These are phyloP conservation scores for Tangachromis dhanisi DNA, from an alignment of 2,113 vertebrate species.

Conservation along the genomic window DNA sequence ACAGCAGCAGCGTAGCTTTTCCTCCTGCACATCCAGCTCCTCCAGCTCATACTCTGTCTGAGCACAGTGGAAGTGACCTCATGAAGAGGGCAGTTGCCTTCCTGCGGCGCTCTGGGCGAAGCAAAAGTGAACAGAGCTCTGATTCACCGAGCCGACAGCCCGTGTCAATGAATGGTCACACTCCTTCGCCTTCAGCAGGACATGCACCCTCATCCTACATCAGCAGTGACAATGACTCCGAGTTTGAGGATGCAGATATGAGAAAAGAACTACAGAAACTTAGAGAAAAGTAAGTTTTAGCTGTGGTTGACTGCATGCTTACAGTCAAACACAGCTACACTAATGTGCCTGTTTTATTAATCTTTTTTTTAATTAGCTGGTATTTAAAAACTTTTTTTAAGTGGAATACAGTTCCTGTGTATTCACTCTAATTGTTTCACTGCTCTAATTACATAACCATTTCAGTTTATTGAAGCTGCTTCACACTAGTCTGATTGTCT, in stretches of 20 bases:
- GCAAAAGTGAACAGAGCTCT: slow-evolving; percentile 71
- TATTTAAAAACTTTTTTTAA: neutral
- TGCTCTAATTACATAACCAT: neutral
- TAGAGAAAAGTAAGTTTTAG: slow-evolving; percentile 84
- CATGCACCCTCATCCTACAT: slow-evolving; percentile 77
- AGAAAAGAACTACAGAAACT: slow-evolving; percentile 89
- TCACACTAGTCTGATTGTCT: neutral
- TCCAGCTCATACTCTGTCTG: slow-evolving; percentile 56
- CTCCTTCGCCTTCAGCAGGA: slow-evolving; percentile 27
- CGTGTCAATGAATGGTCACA: slow-evolving; percentile 74
- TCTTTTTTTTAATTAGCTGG: neutral
- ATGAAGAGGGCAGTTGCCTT: slow-evolving; percentile 87
- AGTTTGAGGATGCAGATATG: slow-evolving; percentile 93
- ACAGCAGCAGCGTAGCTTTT: slow-evolving; percentile 58
- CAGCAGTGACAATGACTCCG: slow-evolving; percentile 97
- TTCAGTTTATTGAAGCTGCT: neutral
- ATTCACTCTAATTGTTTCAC: neutral
- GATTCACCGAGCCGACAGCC: slow-evolving; percentile 71
- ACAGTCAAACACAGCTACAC: neutral
- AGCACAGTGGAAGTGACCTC: slow-evolving; percentile 76
- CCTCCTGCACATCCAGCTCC: slow-evolving; percentile 25
- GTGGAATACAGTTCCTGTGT: neutral
- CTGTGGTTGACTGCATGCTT: neutral
- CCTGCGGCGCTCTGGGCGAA: slow-evolving; percentile 81
- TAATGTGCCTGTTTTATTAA: neutral